Evolutionary conservation across 2,797 vertebrate species (phyloP), one percentile per base, ranked within the genome.

Genomic region (Characodon lateralis): DNA sequence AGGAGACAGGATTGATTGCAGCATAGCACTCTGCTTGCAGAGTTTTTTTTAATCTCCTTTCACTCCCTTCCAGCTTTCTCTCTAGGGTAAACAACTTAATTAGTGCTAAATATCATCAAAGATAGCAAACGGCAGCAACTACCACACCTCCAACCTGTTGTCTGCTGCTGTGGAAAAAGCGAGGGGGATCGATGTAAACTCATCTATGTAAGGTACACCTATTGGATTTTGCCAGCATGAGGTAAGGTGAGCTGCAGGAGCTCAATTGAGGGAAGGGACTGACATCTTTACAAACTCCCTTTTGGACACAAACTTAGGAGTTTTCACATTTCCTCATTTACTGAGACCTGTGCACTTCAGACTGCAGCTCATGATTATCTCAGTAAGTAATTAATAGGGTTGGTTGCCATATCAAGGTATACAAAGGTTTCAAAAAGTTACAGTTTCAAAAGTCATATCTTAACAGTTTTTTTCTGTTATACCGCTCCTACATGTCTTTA

Each of bases 41-140:
- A 91, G 89, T 85, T 93, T 94, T 91, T 94, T 56, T 55, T 26
- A 20, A 91, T 94, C 91, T 91, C 73, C 87, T 84, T 79, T 92
- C 87, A 77, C 88, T 89, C 89, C 80, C 86, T 90, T 88, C 86
- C 83, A 83, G 86, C 88, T 81, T 59, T 79, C 86, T 90, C 91
- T 89, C 91, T 59, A 26, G 90, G 94, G 93, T n/a, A 93, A 91
- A 84, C 91, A 94, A 94, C 93, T 95, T 96, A 95, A 96, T 96
- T 96, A 95, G 94, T 95, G 90, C 91, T 94, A 96, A 95, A 95
- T 94, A 95, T 94, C 93, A 94, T 95, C 94, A 95, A 93, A 95
- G 93, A 89, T 84, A 82, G 74, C 83, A 83, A 91, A 84, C 35
- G 35, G 85, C 65, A 70, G 87, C 39, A 35, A 89, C 83, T 77